Base-by-base conservation (phyloP, 2,797 vertebrate species). In the Myotis planiceps region DNA sequence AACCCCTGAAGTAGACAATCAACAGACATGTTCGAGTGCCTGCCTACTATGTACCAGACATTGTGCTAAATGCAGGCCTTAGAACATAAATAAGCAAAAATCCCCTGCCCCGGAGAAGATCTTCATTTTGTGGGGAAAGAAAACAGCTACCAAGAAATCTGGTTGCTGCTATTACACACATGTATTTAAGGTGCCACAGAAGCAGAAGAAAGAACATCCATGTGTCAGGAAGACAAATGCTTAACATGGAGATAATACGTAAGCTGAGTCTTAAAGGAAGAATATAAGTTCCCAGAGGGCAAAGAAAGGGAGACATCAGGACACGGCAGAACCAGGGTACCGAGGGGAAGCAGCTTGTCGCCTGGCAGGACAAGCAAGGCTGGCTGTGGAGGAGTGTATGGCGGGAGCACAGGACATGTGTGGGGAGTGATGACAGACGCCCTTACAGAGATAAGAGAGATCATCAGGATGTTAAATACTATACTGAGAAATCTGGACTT, bases 81-180 rank as follows among this genome's bases (percentile, higher is more conserved):
- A 78, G 25, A 69, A 66, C 55, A 87, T 15, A 90, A 86, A 83
- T 6, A 37, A 71, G 18, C 8, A 63, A 83, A 93, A 45, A n/a
- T 29, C 47, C 3, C 1, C 74, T 58, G 3, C 45, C 37, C n/a
- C 29, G 21, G 37, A 78, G 39, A 49, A 63, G 34, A 37, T 23
- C 7, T 6, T 16, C 75, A 72, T 34, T 94, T 58, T 81, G 23
- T 5, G 25, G 72, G 78, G 49, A 42, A 69, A 78, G 60, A 51
- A 87, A 74, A 66, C 6, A 74, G 39, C 51, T 69, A 74, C 21
- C 25, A 75, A 58, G 58, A 32, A 66, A 6, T 5, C 6, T 37
- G 79, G 51, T 19, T 6, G 3, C 65, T 55, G 21, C 39, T 45
- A 0, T 75, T 13, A 69, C 9, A 74, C 13, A 34, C 49, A 23